Evolutionary conservation across 2,113 vertebrate genomes (phyloP).

Genomic region (Gymnocephalus cernua): DNA sequence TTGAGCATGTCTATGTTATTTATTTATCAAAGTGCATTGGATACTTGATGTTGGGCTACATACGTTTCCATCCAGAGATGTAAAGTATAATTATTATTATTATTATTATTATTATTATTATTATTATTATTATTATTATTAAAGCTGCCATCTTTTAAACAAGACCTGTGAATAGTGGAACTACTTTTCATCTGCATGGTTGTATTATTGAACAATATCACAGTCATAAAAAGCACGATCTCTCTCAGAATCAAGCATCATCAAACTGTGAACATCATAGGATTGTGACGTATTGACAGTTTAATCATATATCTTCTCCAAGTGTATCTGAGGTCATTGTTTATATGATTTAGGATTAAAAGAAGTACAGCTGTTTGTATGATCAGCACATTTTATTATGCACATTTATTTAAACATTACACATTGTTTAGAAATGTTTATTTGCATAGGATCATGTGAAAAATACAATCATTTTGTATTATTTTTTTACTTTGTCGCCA

Average conservation of each 20-base stretch:
- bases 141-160: slow-evolving; percentile 52
- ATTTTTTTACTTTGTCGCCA: background rate
- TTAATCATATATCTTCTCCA: background rate
- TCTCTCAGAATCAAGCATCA: background rate
- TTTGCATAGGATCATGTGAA: background rate
- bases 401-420: background rate
- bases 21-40: slow-evolving; percentile 40
- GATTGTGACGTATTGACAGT: background rate
- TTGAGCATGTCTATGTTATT: slow-evolving; percentile 40
- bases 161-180: slow-evolving; percentile 20
- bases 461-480: background rate
- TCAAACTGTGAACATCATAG: slow-evolving; percentile 11
- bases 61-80: slow-evolving; percentile 27
- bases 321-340: background rate
- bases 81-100: too few species aligned
- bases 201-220: slow-evolving; percentile 12
- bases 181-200: slow-evolving; percentile 10
- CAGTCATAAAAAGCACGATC: background rate
- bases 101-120: slow-evolving; percentile 48
- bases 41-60: slow-evolving; percentile 18
- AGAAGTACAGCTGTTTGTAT: background rate
- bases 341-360: background rate
- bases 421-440: background rate
- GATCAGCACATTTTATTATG: background rate
- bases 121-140: slow-evolving; percentile 39